Conservation (phyloP, 2,113 vertebrate genomes). For the Syngnathus typhle region DNA sequence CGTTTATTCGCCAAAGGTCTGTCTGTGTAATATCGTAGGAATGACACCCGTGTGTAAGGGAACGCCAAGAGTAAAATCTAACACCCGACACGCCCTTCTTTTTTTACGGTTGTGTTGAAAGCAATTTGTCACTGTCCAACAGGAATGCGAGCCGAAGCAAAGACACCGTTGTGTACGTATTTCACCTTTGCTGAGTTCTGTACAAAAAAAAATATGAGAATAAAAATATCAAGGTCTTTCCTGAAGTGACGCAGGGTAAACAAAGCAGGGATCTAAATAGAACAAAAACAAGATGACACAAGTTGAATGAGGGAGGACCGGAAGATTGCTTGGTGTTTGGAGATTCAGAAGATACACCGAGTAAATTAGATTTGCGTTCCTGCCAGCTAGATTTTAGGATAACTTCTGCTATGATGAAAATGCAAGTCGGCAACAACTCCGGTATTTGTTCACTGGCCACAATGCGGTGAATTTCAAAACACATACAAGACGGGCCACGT, state of each 20-base stretch:
- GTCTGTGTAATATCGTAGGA: not conserved
- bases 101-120: not conserved
- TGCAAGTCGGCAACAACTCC: slow-evolving; percentile 5
- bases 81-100: not conserved
- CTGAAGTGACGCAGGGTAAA: not conserved
- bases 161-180: not conserved
- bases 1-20: too few species aligned
- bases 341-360: not conserved
- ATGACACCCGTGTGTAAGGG: not conserved
- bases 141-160: not conserved
- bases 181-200: not conserved
- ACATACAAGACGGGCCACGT: slow-evolving; percentile 10
- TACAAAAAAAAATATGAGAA: not conserved
- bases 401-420: not conserved
- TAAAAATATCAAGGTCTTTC: not conserved
- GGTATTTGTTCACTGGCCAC: slow-evolving; percentile 1
- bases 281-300: not conserved
- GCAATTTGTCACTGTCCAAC: not conserved
- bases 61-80: not conserved
- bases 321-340: not conserved
- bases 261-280: not conserved
- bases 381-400: not conserved
- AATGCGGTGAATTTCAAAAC: slow-evolving; percentile 43
- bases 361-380: not conserved
- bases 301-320: not conserved